Conservation (phyloP, 23 tunicate genomes). For the Clavelina lepadiformis region DNA sequence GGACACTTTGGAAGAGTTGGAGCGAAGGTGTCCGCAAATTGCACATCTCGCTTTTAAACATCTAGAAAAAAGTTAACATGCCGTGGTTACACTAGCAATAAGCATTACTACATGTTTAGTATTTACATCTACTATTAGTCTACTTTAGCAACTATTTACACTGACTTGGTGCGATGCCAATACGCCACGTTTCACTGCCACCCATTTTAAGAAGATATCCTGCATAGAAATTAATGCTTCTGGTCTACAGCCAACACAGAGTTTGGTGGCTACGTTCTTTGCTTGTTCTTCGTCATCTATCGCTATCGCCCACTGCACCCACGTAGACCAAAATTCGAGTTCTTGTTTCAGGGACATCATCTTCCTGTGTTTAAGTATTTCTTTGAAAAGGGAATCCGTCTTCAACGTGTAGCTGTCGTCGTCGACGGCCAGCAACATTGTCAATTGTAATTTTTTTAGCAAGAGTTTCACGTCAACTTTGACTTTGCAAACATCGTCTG, state of each 20-base stretch:
- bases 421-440: neutral
- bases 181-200: constrained; percentile 15
- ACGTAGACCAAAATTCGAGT: constrained; percentile 36
- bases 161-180: constrained; percentile 14
- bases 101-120: too few relatives aligned
- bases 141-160: neutral
- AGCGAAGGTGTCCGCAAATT: constrained; percentile 13
- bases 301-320: constrained; percentile 35
- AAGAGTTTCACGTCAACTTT: constrained; percentile 5
- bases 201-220: constrained; percentile 29
- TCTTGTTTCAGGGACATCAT: constrained; percentile 2
- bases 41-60: constrained; percentile 18
- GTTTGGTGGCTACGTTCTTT: constrained; percentile 6
- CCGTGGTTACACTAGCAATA: neutral
- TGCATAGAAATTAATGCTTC: constrained; percentile 16
- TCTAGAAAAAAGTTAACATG: constrained; percentile 3
- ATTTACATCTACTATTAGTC: too few relatives aligned
- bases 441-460: constrained; percentile 13
- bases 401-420: neutral
- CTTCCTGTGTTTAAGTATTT: neutral
- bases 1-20: constrained; percentile 22
- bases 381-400: neutral
- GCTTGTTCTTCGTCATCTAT: constrained; percentile 20
- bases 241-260: neutral
- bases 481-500: constrained; percentile 7